These are phyloP conservation scores for Petaurus breviceps DNA, from an alignment of 2,113 vertebrate genomes.

Conservation along the genomic window DNA sequence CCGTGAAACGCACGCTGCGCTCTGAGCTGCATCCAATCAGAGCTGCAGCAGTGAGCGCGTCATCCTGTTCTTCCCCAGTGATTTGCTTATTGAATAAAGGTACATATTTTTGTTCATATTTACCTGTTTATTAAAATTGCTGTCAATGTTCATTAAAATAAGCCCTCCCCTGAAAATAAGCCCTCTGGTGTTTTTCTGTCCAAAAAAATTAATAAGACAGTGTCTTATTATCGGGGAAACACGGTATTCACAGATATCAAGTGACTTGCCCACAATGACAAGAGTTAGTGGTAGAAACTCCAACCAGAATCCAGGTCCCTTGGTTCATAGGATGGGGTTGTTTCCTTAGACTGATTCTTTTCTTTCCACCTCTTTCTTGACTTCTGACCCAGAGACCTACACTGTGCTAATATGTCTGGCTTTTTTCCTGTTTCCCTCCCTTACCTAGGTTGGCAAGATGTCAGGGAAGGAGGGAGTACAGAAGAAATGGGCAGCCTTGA, in stretches of 20 bases:
- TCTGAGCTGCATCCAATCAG: too few species aligned
- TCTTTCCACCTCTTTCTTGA: neutral
- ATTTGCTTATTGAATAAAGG: too few species aligned
- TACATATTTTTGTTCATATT: too few species aligned
- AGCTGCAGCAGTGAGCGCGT: too few species aligned
- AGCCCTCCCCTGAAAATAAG: too few species aligned
- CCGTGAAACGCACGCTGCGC: too few species aligned
- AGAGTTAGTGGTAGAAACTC: neutral
- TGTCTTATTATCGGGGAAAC: too few species aligned
- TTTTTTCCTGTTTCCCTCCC: neutral
- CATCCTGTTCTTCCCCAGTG: too few species aligned
- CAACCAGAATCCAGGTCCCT: neutral
- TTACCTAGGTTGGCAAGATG: constrained; percentile 82
- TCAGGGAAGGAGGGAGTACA: constrained; percentile 87
- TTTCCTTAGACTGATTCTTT: neutral
- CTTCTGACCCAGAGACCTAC: neutral
- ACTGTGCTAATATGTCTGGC: neutral
- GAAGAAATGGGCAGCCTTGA: constrained; percentile 93
- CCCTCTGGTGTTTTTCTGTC: too few species aligned
- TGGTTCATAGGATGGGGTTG: neutral
- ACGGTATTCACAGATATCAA: neutral
- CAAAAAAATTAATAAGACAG: too few species aligned
- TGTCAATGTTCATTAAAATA: too few species aligned
- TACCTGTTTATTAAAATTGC: too few species aligned
- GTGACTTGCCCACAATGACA: neutral